A percentile compares a stretch with the other conserved stretches of the same genome.
Evolutionary conservation across 2,888 invertebrate genomes (phyloP).

Genomic region (Eurytoma californica): DNA sequence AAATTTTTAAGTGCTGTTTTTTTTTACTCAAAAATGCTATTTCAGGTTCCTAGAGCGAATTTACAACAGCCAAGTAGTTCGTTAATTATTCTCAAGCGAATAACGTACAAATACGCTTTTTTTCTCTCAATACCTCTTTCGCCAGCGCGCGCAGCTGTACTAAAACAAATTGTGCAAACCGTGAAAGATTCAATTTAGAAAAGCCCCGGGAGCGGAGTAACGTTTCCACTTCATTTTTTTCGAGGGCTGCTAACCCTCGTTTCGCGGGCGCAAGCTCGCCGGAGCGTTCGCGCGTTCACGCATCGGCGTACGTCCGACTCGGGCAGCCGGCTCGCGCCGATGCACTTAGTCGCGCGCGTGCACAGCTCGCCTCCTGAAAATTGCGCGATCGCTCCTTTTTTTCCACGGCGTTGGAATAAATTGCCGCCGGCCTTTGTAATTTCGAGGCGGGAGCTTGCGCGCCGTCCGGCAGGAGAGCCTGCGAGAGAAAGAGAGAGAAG

Average conservation of each 20-base stretch:
- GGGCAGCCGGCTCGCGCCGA: constrained; percentile 12
- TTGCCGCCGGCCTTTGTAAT: constrained; percentile 56
- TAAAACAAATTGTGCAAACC: no score
- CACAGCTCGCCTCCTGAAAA: constrained; percentile 36
- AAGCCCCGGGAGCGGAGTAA: no score
- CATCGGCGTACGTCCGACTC: background rate
- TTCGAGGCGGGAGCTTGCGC: constrained; percentile 50
- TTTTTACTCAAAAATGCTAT: no score
- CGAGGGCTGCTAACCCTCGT: background rate
- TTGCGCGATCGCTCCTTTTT: constrained; percentile 58
- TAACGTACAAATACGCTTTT: no score
- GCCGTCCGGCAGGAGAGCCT: constrained; percentile 54
- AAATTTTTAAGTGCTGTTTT: no score
- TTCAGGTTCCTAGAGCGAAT: no score
- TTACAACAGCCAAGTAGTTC: no score
- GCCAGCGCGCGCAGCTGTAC: no score
- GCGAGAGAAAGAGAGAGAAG: background rate
- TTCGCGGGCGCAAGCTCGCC: background rate
- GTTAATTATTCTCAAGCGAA: no score
- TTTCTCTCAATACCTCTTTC: no score
- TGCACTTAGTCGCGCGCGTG: constrained; percentile 13
- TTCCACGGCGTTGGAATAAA: constrained; percentile 37
- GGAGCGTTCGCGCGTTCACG: background rate
- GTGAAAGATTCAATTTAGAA: no score
- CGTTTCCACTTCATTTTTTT: no score